A percentile compares a stretch with the other conserved stretches of the same genome.
phyloP scores from a whole-genome alignment of 2,888 invertebrate genomes.

The Smittia aterrima region DNA sequence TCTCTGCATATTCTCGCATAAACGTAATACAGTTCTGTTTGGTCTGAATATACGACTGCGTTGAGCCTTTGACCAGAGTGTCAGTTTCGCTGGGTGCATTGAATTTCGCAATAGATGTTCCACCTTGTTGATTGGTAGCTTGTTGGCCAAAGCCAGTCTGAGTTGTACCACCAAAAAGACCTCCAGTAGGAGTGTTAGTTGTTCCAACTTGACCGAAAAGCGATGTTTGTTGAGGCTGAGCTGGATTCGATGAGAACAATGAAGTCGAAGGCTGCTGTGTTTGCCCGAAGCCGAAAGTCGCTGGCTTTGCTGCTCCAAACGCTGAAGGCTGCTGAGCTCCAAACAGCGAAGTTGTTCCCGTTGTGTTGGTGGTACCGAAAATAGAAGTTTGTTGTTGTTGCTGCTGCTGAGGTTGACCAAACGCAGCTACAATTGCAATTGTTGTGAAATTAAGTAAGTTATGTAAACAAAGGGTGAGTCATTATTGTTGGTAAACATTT shows the following conservation, averaged over 20 bases:
- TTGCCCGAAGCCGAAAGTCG: slow-evolving; percentile 49
- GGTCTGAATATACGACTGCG: slow-evolving; percentile 81
- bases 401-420: slow-evolving; percentile 48
- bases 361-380: slow-evolving; percentile 55
- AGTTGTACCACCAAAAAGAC: slow-evolving; percentile 54
- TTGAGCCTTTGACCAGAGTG: slow-evolving; percentile 82
- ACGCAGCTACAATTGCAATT: slow-evolving; percentile 35
- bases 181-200: slow-evolving; percentile 50
- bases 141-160: slow-evolving; percentile 49
- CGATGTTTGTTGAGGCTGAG: slow-evolving; percentile 52
- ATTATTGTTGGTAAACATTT: no score
- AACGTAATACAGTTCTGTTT: slow-evolving; percentile 96
- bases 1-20: slow-evolving; percentile 97
- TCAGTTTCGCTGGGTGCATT: slow-evolving; percentile 84
- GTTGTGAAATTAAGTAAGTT: slow-evolving; percentile 19
- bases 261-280: slow-evolving; percentile 53
- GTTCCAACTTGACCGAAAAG: slow-evolving; percentile 64
- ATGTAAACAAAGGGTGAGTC: slow-evolving; percentile 1
- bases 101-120: slow-evolving; percentile 79
- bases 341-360: slow-evolving; percentile 57
- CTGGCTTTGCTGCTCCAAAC: slow-evolving; percentile 60
- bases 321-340: slow-evolving; percentile 51
- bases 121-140: slow-evolving; percentile 55
- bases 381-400: slow-evolving; percentile 54
- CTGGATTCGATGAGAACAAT: slow-evolving; percentile 52